Conservation (phyloP, 2,888 invertebrate genomes). For the Adelphocoris suturalis region DNA sequence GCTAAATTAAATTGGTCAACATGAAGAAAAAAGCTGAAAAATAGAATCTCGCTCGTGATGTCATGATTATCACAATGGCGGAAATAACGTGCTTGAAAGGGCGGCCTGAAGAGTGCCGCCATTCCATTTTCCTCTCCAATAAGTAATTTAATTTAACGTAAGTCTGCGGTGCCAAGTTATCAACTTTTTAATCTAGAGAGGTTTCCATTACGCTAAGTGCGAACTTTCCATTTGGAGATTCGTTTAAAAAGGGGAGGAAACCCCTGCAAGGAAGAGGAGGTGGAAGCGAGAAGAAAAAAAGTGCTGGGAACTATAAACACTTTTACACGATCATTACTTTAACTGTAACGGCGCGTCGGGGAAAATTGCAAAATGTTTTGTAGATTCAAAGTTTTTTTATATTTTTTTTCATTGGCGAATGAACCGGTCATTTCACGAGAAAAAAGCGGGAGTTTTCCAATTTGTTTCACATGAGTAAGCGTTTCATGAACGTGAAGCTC, state of each 20-base stretch:
- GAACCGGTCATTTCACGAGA: neutral
- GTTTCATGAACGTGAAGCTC: too few species aligned
- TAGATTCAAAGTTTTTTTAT: neutral
- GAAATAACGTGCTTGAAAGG: constrained; percentile 64
- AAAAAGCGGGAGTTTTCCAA: too few species aligned
- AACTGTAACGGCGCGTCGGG: constrained; percentile 40
- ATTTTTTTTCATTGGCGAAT: neutral
- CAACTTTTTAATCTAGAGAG: constrained; percentile 71
- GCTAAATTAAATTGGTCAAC: neutral
- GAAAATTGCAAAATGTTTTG: constrained; percentile 12
- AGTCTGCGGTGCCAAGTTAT: constrained; percentile 71
- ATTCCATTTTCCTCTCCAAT: constrained; percentile 70
- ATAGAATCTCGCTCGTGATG: constrained; percentile 58
- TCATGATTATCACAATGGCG: constrained; percentile 70
- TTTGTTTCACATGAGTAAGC: too few species aligned
- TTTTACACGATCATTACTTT: constrained; percentile 63
- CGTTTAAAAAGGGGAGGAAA: constrained; percentile 59
- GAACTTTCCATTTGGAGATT: constrained; percentile 71
- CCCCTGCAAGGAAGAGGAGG: neutral
- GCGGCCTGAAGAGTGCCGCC: constrained; percentile 51
- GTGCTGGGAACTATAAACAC: constrained; percentile 60
- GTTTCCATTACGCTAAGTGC: constrained; percentile 70
- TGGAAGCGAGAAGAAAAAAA: neutral
- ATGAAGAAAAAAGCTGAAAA: neutral
- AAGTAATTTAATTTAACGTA: constrained; percentile 71